Evolutionary conservation across 2,888 invertebrate species (phyloP).

Genomic region (Camptogramma bilineatum): DNA sequence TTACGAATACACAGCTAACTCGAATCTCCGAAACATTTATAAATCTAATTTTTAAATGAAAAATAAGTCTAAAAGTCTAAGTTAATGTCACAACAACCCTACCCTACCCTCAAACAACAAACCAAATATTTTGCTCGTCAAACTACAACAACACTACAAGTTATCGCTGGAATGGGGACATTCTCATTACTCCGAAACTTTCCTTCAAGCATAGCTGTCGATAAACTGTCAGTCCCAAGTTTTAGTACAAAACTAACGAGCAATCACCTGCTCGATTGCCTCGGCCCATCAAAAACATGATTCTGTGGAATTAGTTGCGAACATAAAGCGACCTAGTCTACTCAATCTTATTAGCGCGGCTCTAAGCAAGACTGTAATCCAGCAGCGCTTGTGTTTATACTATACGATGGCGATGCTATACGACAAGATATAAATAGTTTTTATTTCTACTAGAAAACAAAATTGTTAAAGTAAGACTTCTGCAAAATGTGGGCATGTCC

Average conservation of each 20-base stretch:
- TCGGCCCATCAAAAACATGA: constrained; percentile 27
- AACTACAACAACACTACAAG: background rate
- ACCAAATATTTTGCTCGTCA: background rate
- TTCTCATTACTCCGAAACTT: constrained; percentile 7
- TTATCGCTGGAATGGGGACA: background rate
- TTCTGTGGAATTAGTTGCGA: constrained; percentile 27
- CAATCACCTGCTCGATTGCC: constrained; percentile 25
- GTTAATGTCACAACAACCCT: background rate
- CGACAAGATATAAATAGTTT: background rate
- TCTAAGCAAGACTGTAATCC: constrained; percentile 22
- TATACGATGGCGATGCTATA: constrained; percentile 7
- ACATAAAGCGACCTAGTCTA: constrained; percentile 24
- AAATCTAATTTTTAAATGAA: too few relatives aligned
- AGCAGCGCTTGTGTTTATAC: constrained; percentile 14
- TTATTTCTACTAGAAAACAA: background rate
- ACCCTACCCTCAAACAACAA: background rate
- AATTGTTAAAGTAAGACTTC: too few relatives aligned
- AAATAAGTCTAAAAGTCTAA: too few relatives aligned
- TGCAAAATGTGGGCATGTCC: too few relatives aligned
- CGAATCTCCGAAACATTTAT: too few relatives aligned
- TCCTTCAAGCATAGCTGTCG: constrained; percentile 18
- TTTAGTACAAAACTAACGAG: constrained; percentile 27
- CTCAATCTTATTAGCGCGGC: constrained; percentile 26
- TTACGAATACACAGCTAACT: too few relatives aligned
- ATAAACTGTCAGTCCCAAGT: constrained; percentile 16